phyloP scores from a whole-genome alignment of 2,797 vertebrate species.

The Chlorospingus semifuscus region DNA sequence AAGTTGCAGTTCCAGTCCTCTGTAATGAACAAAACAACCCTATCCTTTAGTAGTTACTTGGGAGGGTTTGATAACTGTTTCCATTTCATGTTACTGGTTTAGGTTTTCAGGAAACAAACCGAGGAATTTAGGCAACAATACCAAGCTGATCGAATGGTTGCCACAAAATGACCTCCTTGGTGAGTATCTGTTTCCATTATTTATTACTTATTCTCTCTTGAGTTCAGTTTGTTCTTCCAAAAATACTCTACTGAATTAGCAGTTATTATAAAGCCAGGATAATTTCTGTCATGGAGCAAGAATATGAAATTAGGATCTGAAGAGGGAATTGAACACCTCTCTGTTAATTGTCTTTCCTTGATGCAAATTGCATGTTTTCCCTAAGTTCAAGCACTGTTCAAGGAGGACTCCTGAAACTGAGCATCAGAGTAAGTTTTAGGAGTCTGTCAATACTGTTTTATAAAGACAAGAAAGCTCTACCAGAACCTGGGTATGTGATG shows the following conservation, averaged over 20 bases:
- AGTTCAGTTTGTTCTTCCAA: neutral
- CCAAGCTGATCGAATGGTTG: conserved; percentile 97
- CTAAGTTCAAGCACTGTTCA: neutral
- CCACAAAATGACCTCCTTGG: conserved; percentile 97
- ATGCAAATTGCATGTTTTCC: neutral
- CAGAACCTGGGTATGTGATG: neutral
- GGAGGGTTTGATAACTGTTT: neutral
- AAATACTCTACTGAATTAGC: neutral
- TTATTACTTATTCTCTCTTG: neutral
- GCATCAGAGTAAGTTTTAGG: neutral
- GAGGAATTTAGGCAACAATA: conserved; percentile 94
- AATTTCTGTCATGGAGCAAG: neutral
- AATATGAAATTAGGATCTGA: neutral
- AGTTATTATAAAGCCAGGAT: neutral
- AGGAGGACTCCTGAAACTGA: neutral
- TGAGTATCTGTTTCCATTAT: conserved; percentile 71
- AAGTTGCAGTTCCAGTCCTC: neutral
- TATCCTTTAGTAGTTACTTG: neutral
- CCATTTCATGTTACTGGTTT: neutral
- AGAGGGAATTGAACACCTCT: neutral
- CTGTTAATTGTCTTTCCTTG: neutral
- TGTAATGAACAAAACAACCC: neutral
- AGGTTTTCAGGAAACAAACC: conserved; percentile 95
- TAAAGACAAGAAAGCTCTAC: neutral
- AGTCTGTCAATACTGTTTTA: neutral